phyloP scores from a whole-genome alignment of 2,113 vertebrate genomes.

The Bombycilla garrulus region DNA sequence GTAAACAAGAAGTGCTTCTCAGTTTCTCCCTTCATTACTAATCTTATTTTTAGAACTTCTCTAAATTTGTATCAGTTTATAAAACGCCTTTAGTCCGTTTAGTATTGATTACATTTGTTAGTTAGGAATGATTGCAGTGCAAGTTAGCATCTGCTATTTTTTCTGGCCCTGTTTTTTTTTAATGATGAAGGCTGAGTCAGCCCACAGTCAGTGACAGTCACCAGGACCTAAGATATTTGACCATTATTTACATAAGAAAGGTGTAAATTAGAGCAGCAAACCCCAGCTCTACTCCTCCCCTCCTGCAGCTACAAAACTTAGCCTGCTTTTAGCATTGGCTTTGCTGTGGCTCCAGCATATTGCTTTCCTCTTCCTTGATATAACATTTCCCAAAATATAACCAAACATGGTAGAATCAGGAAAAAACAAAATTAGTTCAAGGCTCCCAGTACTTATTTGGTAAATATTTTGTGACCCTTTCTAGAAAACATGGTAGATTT shows the following conservation, averaged over 20 bases:
- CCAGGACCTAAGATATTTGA: neutral
- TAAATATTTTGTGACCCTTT: neutral
- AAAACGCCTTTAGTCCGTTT: neutral
- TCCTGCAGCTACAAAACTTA: neutral
- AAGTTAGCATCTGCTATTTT: neutral
- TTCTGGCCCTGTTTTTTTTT: neutral
- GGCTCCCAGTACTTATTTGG: neutral
- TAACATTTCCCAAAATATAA: neutral
- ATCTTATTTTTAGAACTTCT: neutral
- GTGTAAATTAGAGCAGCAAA: neutral
- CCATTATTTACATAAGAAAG: neutral
- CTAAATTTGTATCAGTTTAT: neutral
- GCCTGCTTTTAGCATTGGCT: neutral
- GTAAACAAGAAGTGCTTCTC: constrained; percentile 4
- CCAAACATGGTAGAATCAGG: neutral
- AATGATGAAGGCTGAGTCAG: neutral
- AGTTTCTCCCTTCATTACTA: constrained; percentile 8
- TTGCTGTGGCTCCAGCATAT: neutral
- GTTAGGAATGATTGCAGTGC: neutral
- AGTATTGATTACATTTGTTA: neutral
- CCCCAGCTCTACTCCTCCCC: neutral
- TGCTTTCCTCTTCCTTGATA: neutral
- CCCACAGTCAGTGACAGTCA: neutral
- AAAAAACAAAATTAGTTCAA: neutral
- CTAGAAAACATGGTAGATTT: neutral